phyloP scores from a whole-genome alignment of 2,888 invertebrate species.

The Protula sp. region DNA sequence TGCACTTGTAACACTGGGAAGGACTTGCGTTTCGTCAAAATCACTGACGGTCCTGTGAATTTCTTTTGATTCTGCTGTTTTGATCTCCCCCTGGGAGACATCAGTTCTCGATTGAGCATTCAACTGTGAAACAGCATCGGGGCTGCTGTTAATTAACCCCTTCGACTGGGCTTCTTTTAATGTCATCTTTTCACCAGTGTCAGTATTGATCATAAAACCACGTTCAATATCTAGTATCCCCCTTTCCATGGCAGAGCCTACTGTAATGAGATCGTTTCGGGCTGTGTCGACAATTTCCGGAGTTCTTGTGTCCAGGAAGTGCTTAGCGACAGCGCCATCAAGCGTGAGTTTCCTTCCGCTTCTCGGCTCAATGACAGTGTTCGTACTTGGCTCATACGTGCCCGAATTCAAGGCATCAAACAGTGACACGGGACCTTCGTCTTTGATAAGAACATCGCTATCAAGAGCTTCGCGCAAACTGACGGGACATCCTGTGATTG shows the following conservation, averaged over 20 bases:
- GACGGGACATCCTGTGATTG: constrained; percentile 1
- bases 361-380: constrained; percentile 63
- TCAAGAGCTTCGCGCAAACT: constrained; percentile 63
- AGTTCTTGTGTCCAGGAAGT: background rate
- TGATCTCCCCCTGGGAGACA: background rate
- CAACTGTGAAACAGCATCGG: too few relatives aligned
- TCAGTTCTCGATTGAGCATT: background rate
- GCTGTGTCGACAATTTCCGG: background rate
- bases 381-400: constrained; percentile 74
- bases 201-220: constrained; percentile 59
- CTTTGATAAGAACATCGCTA: constrained; percentile 64
- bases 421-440: constrained; percentile 75
- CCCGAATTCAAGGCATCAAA: constrained; percentile 86
- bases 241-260: constrained; percentile 68
- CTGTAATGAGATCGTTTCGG: constrained; percentile 60
- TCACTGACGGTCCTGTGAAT: background rate
- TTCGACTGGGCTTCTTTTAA: constrained; percentile 65
- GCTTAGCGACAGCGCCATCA: constrained; percentile 3
- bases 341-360: constrained; percentile 46
- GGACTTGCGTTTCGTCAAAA: background rate
- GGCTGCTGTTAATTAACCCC: constrained; percentile 42
- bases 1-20: too few relatives aligned
- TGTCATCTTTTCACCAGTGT: constrained; percentile 54
- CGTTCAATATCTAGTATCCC: constrained; percentile 65
- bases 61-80: background rate